Evolutionary conservation across 2,113 vertebrate genomes (phyloP).

Genomic region (Erythrolamprus reginae): DNA sequence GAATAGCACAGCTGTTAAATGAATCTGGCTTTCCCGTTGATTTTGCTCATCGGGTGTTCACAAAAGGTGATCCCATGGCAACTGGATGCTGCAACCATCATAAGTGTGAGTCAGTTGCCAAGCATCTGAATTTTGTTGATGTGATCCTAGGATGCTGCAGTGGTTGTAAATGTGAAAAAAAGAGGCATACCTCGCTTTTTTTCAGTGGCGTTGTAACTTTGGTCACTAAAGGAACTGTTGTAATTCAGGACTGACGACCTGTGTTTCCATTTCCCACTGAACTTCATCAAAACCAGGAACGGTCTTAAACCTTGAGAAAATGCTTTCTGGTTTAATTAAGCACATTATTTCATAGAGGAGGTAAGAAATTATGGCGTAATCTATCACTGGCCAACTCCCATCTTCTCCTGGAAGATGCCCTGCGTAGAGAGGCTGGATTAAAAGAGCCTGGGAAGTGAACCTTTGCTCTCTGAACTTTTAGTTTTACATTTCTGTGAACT

Average conservation of each 20-base stretch:
- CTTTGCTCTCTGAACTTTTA: neutral
- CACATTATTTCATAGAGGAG: neutral
- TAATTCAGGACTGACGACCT: neutral
- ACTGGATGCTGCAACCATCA: neutral
- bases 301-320: neutral
- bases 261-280: neutral
- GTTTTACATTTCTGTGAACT: neutral
- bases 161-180: too few relatives aligned
- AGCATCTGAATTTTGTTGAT: neutral
- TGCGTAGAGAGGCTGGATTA: neutral
- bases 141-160: neutral
- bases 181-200: neutral
- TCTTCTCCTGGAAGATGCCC: neutral
- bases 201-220: neutral
- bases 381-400: neutral
- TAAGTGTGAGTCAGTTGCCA: neutral
- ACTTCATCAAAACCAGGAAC: neutral
- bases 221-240: neutral
- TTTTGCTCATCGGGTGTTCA: neutral
- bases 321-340: neutral
- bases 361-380: neutral
- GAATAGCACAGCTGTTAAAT: neutral
- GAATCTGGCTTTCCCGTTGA: neutral
- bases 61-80: too few relatives aligned
- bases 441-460: rapidly evolving